phyloP scores from a whole-genome alignment of 2,113 vertebrate genomes.

The Aphyosemion australe region DNA sequence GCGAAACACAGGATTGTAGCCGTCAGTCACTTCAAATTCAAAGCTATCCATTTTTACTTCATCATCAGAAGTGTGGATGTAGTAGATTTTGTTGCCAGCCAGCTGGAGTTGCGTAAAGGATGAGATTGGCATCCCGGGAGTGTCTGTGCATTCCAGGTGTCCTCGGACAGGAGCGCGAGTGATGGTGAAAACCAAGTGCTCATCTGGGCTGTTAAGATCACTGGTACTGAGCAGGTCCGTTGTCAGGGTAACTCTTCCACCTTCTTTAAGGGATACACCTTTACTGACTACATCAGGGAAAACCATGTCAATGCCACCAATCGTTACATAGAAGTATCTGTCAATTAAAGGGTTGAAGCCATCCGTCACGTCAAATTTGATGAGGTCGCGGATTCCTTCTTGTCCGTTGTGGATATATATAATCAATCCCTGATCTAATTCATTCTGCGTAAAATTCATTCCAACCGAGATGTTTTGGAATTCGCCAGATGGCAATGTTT shows the following conservation, averaged over 20 bases:
- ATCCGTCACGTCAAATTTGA: slow-evolving; percentile 97
- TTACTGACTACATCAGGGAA: slow-evolving; percentile 94
- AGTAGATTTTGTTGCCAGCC: slow-evolving; percentile 94
- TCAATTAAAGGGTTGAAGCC: slow-evolving; percentile 93
- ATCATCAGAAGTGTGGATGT: slow-evolving; percentile 93
- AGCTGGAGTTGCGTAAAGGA: slow-evolving; percentile 95
- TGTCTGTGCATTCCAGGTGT: slow-evolving; percentile 92
- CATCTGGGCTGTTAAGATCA: slow-evolving; percentile 95
- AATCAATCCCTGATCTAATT: slow-evolving; percentile 88
- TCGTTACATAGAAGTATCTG: slow-evolving; percentile 92
- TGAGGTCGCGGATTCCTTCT: slow-evolving; percentile 90
- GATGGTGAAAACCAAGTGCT: slow-evolving; percentile 92
- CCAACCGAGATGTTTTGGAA: slow-evolving; percentile 88
- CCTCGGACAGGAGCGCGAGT: slow-evolving; percentile 90
- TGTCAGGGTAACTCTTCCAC: slow-evolving; percentile 90
- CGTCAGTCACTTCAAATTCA: slow-evolving; percentile 96
- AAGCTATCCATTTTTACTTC: slow-evolving; percentile 97
- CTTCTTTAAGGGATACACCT: slow-evolving; percentile 94
- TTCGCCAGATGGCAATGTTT: slow-evolving; percentile 68
- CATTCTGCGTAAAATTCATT: slow-evolving; percentile 95
- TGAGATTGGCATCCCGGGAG: slow-evolving; percentile 83
- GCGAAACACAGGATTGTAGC: slow-evolving; percentile 93
- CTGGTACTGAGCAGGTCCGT: slow-evolving; percentile 96
- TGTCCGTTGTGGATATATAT: slow-evolving; percentile 87
- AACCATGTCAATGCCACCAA: slow-evolving; percentile 89